A percentile compares a stretch with the other conserved stretches of the same genome.
These are phyloP conservation scores for Xestobium rufovillosum DNA, from an alignment of 2,888 invertebrate species.

Conservation along the genomic window DNA sequence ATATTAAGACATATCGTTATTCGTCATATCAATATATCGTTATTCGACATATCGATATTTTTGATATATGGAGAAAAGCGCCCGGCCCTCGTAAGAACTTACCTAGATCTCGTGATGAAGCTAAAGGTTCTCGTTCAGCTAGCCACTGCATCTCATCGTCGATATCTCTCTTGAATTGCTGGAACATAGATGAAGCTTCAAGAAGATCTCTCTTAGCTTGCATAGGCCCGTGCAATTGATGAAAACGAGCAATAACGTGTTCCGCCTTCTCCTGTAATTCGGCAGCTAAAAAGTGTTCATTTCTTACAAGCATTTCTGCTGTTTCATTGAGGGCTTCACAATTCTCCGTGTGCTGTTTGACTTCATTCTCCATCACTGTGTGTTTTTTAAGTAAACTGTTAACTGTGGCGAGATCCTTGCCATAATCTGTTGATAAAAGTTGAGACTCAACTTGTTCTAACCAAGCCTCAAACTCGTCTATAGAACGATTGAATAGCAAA, in stretches of 20 bases:
- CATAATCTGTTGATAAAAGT: slow-evolving; percentile 63
- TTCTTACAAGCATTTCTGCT: slow-evolving; percentile 68
- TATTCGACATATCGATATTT: too few species aligned
- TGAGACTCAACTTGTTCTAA: slow-evolving; percentile 81
- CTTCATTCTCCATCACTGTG: slow-evolving; percentile 77
- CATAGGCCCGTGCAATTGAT: slow-evolving; percentile 74
- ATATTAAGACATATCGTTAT: too few species aligned
- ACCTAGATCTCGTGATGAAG: slow-evolving; percentile 59
- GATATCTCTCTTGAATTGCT: slow-evolving; percentile 85
- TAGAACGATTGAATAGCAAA: slow-evolving; percentile 73
- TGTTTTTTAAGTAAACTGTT: slow-evolving; percentile 75
- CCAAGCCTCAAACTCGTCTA: slow-evolving; percentile 92
- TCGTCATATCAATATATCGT: too few species aligned
- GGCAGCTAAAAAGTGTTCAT: slow-evolving; percentile 82
- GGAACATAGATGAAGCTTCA: slow-evolving; percentile 79
- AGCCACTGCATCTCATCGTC: slow-evolving; percentile 92
- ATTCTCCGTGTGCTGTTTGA: slow-evolving; percentile 73
- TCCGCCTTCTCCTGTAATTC: slow-evolving; percentile 73
- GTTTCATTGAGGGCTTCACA: slow-evolving; percentile 73
- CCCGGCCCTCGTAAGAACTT: too few species aligned
- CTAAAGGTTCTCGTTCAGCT: slow-evolving; percentile 64
- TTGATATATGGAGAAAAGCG: too few species aligned
- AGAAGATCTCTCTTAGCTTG: slow-evolving; percentile 86
- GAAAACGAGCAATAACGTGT: slow-evolving; percentile 52
- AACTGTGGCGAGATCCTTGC: slow-evolving; percentile 83